phyloP scores from a whole-genome alignment of 2,113 vertebrate genomes.

The Pitta sordida region DNA sequence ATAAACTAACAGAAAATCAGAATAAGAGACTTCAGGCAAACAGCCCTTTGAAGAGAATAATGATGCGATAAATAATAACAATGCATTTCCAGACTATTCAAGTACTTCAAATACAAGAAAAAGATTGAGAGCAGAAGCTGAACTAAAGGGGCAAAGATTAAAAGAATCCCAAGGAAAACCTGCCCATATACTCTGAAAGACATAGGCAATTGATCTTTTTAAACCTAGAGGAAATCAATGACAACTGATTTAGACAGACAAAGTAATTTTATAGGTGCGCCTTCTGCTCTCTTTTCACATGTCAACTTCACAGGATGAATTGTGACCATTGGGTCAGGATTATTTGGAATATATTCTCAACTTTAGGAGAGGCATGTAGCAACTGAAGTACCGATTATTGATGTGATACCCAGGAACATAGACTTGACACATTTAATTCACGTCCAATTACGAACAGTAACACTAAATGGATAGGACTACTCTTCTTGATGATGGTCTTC shows the following conservation, averaged over 20 bases:
- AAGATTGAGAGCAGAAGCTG: background rate
- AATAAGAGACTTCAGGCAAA: background rate
- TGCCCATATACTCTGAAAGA: background rate
- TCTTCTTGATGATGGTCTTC: background rate
- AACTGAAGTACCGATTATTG: background rate
- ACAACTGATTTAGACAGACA: background rate
- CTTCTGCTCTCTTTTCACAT: background rate
- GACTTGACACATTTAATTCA: background rate
- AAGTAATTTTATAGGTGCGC: background rate
- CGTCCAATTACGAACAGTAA: background rate
- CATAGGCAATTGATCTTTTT: background rate
- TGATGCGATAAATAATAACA: slow-evolving; percentile 13
- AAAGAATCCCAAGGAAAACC: background rate
- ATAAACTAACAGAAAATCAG: background rate
- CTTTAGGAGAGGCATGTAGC: background rate
- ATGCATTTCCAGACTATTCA: background rate
- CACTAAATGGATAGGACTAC: background rate
- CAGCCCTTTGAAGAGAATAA: background rate
- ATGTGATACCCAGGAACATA: background rate
- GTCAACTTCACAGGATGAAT: background rate
- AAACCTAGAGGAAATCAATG: background rate
- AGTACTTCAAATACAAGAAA: background rate
- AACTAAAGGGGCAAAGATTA: background rate
- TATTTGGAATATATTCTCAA: background rate
- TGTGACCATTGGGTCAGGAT: background rate